Evolutionary conservation across 2,888 invertebrate genomes (phyloP).

Genomic region (Diplolepis rosae): DNA sequence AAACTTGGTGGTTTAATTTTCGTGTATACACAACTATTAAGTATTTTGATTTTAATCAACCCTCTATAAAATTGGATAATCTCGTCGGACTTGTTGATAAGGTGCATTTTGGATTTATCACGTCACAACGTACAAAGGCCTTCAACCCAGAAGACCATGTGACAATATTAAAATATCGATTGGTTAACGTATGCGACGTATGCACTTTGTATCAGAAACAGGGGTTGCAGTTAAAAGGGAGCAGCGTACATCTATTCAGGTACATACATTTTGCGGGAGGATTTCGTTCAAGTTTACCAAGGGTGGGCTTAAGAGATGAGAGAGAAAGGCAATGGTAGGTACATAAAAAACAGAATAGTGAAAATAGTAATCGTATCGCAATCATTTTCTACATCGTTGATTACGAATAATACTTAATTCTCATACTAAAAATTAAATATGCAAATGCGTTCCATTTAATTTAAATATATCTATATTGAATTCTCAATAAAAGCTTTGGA

Average conservation of each 20-base stretch:
- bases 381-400: not conserved
- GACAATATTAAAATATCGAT: constrained; percentile 74
- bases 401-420: not conserved
- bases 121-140: constrained; percentile 47
- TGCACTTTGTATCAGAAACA: constrained; percentile 70
- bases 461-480: too few species aligned
- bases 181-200: constrained; percentile 72
- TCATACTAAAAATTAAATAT: not conserved
- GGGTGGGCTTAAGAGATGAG: constrained; percentile 4
- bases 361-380: constrained; percentile 15
- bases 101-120: constrained; percentile 37
- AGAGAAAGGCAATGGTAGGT: not conserved
- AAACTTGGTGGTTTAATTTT: too few species aligned
- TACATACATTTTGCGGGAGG: constrained; percentile 57
- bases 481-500: too few species aligned
- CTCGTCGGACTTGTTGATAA: not conserved
- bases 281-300: constrained; percentile 14
- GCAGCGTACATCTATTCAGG: constrained; percentile 54
- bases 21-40: too few species aligned
- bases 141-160: constrained; percentile 49
- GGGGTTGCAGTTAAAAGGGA: constrained; percentile 64
- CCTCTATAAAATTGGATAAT: not conserved
- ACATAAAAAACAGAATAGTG: constrained; percentile 6
- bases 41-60: not conserved
- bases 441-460: too few species aligned